Conservation (phyloP, 1,140 invertebrate species). For the Apocrypta bakeri region DNA sequence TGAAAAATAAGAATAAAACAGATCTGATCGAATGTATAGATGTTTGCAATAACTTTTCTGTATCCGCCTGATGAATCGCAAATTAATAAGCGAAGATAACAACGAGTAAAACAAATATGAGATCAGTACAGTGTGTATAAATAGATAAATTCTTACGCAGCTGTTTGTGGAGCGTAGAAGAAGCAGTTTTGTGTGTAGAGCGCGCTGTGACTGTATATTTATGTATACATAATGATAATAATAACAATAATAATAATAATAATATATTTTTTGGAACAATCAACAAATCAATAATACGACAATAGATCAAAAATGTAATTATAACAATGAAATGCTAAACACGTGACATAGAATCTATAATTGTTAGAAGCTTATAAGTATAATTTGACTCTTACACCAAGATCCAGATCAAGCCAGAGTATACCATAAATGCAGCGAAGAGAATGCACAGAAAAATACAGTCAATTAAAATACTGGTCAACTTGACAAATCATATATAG, state of each 20-base stretch:
- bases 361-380: slow-evolving; percentile 72
- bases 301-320: slow-evolving; percentile 23
- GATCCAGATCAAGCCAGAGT: slow-evolving; percentile 75
- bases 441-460: slow-evolving; percentile 75
- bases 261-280: slow-evolving; percentile 29
- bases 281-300: slow-evolving; percentile 40
- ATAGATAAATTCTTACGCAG: slow-evolving; percentile 40
- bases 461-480: slow-evolving; percentile 71
- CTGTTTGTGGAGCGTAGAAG: slow-evolving; percentile 38
- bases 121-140: slow-evolving; percentile 24
- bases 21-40: slow-evolving; percentile 13
- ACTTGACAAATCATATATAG: slow-evolving; percentile 46
- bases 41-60: slow-evolving; percentile 13
- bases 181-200: slow-evolving; percentile 40
- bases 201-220: slow-evolving; percentile 25
- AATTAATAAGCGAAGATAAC: slow-evolving; percentile 27
- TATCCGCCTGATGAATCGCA: background rate
- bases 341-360: slow-evolving; percentile 66
- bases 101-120: slow-evolving; percentile 34
- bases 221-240: slow-evolving; percentile 7
- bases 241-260: too few species aligned
- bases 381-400: slow-evolving; percentile 75
- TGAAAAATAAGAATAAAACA: background rate
- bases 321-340: slow-evolving; percentile 60
- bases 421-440: slow-evolving; percentile 74